Base-by-base conservation (phyloP, 2,888 invertebrate species). In the Amaurobius ferox region DNA sequence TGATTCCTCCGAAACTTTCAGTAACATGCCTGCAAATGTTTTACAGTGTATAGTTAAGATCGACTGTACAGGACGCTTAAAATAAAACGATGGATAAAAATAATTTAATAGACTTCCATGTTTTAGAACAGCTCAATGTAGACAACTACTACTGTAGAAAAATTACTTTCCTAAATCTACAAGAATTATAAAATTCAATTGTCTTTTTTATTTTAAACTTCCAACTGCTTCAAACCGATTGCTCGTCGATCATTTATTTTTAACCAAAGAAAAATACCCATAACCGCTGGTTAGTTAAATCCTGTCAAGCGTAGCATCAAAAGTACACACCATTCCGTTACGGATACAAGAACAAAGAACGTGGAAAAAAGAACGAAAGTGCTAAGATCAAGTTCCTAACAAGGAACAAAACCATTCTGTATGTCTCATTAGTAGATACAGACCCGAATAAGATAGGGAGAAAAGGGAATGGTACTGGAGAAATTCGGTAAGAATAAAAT, bases 351-450 rank as follows among this genome's bases (percentile, higher is more conserved):
- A 66, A 66, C 1, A 11, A 23, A 23, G 23, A 23, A 19, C 2
- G 23, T 23, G 64, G n/a, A 29, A 66, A 72, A 32, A 30, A 23
- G 32, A 55, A 40, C 29, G 40, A 68, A 48, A 72, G 66, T 72
- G 74, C 55, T 39, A 70, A 40, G 71, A 62, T 71, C 28, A 61
- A 44, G 39, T 44, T 66, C 71, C 71, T 83, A 83, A 83, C 81
- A 76, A 83, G 74, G 74, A 30, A 83, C 81, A 74, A 76, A 76
- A 70, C 70, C 44, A 48, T 29, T 83, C 66, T 55, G 35, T 23
- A 73, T 80, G 72, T 80, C 83, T 83, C 83, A 83, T 83, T 83
- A 83, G 77, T 28, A 55, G 28, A 55, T 23, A 55, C 55, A 55
- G 55, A 55, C 5, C 23, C 55, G 11, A 55, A 44, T 19, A 11